Percentiles rank a stretch among this genome's conserved stretches.
Conservation (phyloP, 2,797 vertebrate genomes). For the Champsocephalus gunnari region DNA sequence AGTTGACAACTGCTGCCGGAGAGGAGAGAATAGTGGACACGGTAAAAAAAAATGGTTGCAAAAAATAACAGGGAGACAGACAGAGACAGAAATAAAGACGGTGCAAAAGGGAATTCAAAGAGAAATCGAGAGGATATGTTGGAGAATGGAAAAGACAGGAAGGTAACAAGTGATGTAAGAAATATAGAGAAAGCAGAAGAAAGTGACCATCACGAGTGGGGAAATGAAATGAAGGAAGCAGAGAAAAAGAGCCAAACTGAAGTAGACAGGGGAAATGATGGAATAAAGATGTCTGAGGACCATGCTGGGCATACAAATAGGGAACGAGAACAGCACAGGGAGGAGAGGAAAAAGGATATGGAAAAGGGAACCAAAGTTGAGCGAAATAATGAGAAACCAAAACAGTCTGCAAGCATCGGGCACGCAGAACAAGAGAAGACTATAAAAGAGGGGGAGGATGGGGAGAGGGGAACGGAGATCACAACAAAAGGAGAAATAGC, state of each 20-base stretch:
- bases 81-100: slow-evolving; percentile 22
- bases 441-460: slow-evolving; percentile 53
- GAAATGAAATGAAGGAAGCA: slow-evolving; percentile 53
- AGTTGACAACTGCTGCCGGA: slow-evolving; percentile 40
- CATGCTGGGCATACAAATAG: slow-evolving; percentile 56
- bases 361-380: slow-evolving; percentile 60
- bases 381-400: slow-evolving; percentile 66
- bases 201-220: slow-evolving; percentile 45
- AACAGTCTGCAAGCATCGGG: slow-evolving; percentile 57
- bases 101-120: slow-evolving; percentile 8
- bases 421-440: slow-evolving; percentile 46
- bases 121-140: slow-evolving; percentile 26
- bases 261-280: slow-evolving; percentile 49
- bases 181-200: slow-evolving; percentile 46
- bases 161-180: slow-evolving; percentile 29
- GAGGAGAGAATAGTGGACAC: slow-evolving; percentile 39
- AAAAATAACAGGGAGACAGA: slow-evolving; percentile 40
- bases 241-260: slow-evolving; percentile 48
- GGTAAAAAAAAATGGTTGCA: slow-evolving; percentile 35
- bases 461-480: slow-evolving; percentile 42
- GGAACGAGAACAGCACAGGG: slow-evolving; percentile 36
- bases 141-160: slow-evolving; percentile 38
- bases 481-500: slow-evolving; percentile 57
- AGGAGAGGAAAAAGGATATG: slow-evolving; percentile 59
- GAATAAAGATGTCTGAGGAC: slow-evolving; percentile 61